phyloP scores from a whole-genome alignment of 1,140 invertebrate species.

The Eriosoma lanigerum region DNA sequence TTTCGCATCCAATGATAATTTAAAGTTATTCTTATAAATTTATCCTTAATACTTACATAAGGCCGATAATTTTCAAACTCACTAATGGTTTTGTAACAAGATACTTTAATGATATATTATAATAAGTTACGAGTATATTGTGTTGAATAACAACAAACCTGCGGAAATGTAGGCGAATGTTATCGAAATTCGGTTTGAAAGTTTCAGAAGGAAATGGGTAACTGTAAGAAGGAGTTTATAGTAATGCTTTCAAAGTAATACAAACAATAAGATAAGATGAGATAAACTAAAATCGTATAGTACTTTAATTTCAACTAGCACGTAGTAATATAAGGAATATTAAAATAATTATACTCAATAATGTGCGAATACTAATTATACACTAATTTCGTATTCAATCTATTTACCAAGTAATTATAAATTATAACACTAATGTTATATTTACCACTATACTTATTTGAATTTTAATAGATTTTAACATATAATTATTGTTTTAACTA shows the following conservation, averaged over 20 bases:
- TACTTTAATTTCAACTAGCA: conserved; percentile 13
- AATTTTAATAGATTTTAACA: too few relatives aligned
- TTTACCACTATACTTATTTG: too few relatives aligned
- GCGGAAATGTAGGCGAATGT: conserved; percentile 1
- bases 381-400: too few relatives aligned
- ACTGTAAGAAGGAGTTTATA: not conserved
- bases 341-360: not conserved
- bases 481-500: too few relatives aligned
- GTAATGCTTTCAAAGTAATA: not conserved
- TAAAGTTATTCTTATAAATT: conserved; percentile 4
- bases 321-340: too few relatives aligned
- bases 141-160: not conserved
- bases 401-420: too few relatives aligned
- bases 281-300: conserved; percentile 11
- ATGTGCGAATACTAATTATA: too few relatives aligned
- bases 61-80: not conserved
- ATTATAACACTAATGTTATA: too few relatives aligned
- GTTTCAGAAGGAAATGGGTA: not conserved
- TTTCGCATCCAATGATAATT: not conserved
- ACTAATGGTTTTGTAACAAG: conserved; percentile 28
- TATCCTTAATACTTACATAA: not conserved
- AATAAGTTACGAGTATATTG: not conserved
- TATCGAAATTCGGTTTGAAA: conserved; percentile 23
- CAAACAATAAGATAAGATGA: not conserved
- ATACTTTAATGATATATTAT: not conserved